Base-by-base conservation (phyloP, 2,888 invertebrate genomes). In the Patella pellucida region DNA sequence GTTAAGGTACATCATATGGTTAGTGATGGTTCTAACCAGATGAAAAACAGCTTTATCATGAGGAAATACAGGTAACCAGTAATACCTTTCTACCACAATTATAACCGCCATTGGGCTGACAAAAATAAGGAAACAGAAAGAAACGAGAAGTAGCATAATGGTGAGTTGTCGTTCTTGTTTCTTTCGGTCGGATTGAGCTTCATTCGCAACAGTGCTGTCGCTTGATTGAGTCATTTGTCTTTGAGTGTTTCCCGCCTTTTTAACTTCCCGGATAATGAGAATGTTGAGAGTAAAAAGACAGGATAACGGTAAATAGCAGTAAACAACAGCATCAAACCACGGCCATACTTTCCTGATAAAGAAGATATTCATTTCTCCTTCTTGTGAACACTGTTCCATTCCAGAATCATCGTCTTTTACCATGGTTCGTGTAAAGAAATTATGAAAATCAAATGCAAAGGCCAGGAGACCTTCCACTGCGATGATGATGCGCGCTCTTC, bases 1-100 rank as follows among this genome's bases (percentile, higher is more conserved):
- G 73, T 78, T 78, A 71, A 75, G 75, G 73, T 78, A 78, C 73
- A 69, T 52, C 68, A 78, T 52, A 67, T 78, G 75, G 72, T 78
- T 76, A 67, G 68, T 50, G n/a, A 78, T 69, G 51, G 73, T 78
- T 23, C 75, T 70, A 3, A 71, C 69, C 23, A 76, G 71, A 50
- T 76, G 73, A 69, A 70, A 76, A 23, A 52, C 19, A 15, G 78
- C 78, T 27, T 76, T 27, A 67, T 73, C 73, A n/a, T 52, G 70
- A 14, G 68, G 50, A 23, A 52, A 73, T 68, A 51, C 51, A 7
- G 51, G 69, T 7, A 75, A 15, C 75, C 75, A 72, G 23, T 56
- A 51, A 54, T 72, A 31, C 3, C 78, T 70, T 69, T 78, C 78
- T 27, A 78, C 73, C 15, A 78, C 73, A 68, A 75, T 75, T 68